Evolutionary conservation across 1,140 invertebrate genomes (phyloP).

Genomic region (Vanessa tameamea): DNA sequence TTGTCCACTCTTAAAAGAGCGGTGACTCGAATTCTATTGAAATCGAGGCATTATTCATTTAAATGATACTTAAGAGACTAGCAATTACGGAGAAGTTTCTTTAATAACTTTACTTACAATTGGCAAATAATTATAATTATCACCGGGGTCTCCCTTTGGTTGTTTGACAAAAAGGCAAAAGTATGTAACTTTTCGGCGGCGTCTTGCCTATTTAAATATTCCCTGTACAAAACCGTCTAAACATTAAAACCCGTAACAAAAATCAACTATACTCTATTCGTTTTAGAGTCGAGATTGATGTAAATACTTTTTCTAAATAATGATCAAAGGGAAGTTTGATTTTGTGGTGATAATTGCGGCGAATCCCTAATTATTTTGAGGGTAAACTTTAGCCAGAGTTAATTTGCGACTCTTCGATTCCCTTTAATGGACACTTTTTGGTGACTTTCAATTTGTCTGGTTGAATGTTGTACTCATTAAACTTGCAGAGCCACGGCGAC

Average conservation of each 20-base stretch:
- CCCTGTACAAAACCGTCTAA: conserved; percentile 55
- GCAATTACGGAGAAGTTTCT: conserved; percentile 64
- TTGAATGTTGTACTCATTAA: conserved; percentile 76
- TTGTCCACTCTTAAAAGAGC: conserved; percentile 51
- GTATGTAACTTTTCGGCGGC: conserved; percentile 68
- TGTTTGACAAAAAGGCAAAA: conserved; percentile 74
- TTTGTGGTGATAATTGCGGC: conserved; percentile 79
- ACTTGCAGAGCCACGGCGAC: conserved; percentile 53
- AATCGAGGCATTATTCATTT: conserved; percentile 68
- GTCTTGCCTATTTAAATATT: conserved; percentile 75
- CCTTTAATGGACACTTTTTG: conserved; percentile 78
- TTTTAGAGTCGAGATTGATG: conserved; percentile 51
- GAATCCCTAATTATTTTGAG: conserved; percentile 81
- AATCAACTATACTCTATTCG: conserved; percentile 47
- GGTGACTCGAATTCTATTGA: conserved; percentile 64
- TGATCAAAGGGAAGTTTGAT: conserved; percentile 78
- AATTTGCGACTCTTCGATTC: conserved; percentile 77
- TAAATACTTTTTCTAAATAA: conserved; percentile 58
- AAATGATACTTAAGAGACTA: conserved; percentile 71
- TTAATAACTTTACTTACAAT: conserved; percentile 70
- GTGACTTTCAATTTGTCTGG: conserved; percentile 77
- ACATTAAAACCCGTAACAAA: conserved; percentile 37
- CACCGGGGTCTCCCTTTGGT: conserved; percentile 61
- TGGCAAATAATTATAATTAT: conserved; percentile 80
- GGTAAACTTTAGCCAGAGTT: conserved; percentile 78